Percentiles rank a stretch among this genome's conserved stretches.
These are phyloP conservation scores for Liodrosophila aerea DNA, from an alignment of 2,888 invertebrate genomes.

Conservation along the genomic window DNA sequence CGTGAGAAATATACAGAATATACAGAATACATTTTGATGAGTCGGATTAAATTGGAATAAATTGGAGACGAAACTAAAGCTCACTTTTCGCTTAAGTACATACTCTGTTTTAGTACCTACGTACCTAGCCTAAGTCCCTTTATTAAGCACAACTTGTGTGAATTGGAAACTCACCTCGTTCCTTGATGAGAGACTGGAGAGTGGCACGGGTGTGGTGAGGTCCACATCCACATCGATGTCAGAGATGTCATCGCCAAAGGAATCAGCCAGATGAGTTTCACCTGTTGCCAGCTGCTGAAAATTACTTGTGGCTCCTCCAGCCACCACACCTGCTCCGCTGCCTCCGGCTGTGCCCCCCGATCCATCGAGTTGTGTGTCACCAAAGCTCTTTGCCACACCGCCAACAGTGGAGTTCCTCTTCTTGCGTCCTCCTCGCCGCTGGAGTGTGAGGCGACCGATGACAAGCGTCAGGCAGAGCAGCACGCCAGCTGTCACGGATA, in stretches of 20 bases:
- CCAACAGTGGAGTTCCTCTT: constrained; percentile 73
- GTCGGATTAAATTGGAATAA: too few species aligned
- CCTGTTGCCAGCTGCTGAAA: constrained; percentile 87
- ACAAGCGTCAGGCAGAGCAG: constrained; percentile 88
- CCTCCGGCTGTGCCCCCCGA: constrained; percentile 11
- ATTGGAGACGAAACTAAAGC: too few species aligned
- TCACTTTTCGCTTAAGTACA: too few species aligned
- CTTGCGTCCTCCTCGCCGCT: constrained; percentile 83
- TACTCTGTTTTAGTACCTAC: too few species aligned
- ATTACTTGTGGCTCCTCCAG: constrained; percentile 81
- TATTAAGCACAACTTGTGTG: constrained; percentile 3
- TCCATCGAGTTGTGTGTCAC: constrained; percentile 45
- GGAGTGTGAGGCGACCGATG: constrained; percentile 87
- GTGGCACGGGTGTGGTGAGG: constrained; percentile 85
- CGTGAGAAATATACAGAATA: too few species aligned
- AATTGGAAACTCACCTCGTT: constrained; percentile 81
- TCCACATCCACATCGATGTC: constrained; percentile 90
- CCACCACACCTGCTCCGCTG: constrained; percentile 29
- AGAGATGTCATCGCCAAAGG: constrained; percentile 92
- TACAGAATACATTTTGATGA: too few species aligned
- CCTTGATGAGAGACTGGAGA: constrained; percentile 81
- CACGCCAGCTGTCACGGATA: constrained; percentile 88
- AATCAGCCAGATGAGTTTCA: constrained; percentile 90
- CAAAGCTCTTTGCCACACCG: constrained; percentile 57
- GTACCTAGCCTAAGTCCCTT: too few species aligned